Conservation (phyloP, 2,113 vertebrate genomes). For the Psettodes erumei region DNA sequence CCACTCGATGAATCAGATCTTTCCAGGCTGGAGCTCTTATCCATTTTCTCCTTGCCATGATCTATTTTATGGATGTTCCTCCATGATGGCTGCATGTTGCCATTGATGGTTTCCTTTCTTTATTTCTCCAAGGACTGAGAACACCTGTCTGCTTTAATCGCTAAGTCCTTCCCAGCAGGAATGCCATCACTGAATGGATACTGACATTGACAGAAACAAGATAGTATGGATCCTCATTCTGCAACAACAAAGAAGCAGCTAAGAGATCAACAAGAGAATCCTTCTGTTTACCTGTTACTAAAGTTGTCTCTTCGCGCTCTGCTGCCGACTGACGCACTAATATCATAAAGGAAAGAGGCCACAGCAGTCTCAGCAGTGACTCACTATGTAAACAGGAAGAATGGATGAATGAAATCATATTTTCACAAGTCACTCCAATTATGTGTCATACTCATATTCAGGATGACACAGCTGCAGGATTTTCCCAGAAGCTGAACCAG, state of each 20-base stretch:
- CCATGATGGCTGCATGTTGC: conserved; percentile 78
- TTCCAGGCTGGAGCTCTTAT: conserved; percentile 74
- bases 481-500: conserved; percentile 71
- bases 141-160: conserved; percentile 84
- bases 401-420: conserved; percentile 67
- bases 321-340: conserved; percentile 52
- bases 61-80: conserved; percentile 85
- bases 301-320: conserved; percentile 36
- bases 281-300: conserved; percentile 22
- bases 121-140: conserved; percentile 81
- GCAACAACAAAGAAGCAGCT: conserved; percentile 63
- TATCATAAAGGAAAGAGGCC: conserved; percentile 49
- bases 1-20: conserved; percentile 67
- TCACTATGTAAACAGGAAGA: conserved; percentile 50
- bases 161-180: conserved; percentile 77
- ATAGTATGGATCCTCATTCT: conserved; percentile 72
- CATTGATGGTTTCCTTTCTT: conserved; percentile 78
- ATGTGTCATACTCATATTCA: conserved; percentile 44
- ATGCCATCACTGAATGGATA: conserved; percentile 72
- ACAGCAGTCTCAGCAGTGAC: conserved; percentile 44
- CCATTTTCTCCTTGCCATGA: conserved; percentile 77
- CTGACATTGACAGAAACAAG: conserved; percentile 80
- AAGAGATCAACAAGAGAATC: conserved; percentile 59
- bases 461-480: conserved; percentile 51
- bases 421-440: conserved; percentile 56